A percentile compares a stretch with the other conserved stretches of the same genome.
Conservation (phyloP, 2,888 invertebrate genomes). For the Himalopsyche kuldschensis region DNA sequence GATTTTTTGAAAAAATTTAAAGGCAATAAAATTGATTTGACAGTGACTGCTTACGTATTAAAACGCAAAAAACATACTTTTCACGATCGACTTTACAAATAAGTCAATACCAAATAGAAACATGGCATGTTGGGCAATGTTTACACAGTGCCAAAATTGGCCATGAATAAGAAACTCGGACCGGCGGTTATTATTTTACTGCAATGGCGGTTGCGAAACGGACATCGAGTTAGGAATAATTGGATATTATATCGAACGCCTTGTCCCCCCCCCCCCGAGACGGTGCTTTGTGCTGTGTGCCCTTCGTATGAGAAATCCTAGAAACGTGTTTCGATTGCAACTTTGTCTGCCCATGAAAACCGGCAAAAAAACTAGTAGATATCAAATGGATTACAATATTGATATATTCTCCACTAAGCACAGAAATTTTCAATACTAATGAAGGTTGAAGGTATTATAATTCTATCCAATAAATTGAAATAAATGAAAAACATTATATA, state of each 20-base stretch:
- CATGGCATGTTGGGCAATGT: background rate
- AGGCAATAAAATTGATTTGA: no score
- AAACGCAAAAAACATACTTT: background rate
- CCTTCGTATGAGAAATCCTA: background rate
- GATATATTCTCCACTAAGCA: no score
- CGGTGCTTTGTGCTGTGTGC: background rate
- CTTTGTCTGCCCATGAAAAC: background rate
- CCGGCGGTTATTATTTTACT: background rate
- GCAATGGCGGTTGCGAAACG: background rate
- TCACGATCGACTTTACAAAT: background rate
- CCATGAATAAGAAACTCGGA: background rate
- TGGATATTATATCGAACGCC: background rate
- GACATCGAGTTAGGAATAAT: background rate
- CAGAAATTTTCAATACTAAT: no score
- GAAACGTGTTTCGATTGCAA: background rate
- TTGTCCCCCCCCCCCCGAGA: background rate
- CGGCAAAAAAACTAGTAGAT: background rate
- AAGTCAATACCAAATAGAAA: background rate
- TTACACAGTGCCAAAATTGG: background rate
- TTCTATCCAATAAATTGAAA: no score
- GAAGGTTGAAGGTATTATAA: no score
- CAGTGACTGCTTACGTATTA: background rate
- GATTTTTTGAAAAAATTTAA: no score
- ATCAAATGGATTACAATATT: no score
- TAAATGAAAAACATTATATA: no score